Evolutionary conservation across 2,888 invertebrate species (phyloP).

Genomic region (Heliconius charithonia): DNA sequence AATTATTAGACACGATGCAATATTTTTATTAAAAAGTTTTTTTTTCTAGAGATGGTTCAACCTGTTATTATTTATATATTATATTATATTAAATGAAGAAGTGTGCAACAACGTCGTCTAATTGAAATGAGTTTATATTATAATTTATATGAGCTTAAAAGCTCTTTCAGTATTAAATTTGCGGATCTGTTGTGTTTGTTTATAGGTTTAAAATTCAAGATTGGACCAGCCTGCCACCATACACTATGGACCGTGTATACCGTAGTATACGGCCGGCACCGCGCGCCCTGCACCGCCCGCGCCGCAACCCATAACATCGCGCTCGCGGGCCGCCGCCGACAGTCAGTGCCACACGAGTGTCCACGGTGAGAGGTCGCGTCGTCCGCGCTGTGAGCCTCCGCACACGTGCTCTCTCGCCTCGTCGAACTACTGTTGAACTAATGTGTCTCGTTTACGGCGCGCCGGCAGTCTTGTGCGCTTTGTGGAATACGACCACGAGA

Average conservation of each 20-base stretch:
- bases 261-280: too few relatives aligned
- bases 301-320: conserved; percentile 6
- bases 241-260: too few relatives aligned
- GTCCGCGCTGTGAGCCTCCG: conserved; percentile 22
- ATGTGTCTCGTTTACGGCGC: conserved; percentile 48
- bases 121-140: neutral
- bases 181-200: neutral
- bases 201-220: neutral
- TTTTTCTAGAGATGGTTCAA: neutral
- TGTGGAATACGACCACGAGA: conserved; percentile 9
- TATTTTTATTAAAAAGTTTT: neutral
- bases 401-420: conserved; percentile 62
- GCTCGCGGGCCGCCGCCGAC: conserved; percentile 7
- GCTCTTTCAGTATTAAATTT: neutral
- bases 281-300: neutral
- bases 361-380: conserved; percentile 58
- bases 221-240: too few relatives aligned
- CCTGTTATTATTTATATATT: neutral
- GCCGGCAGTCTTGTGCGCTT: conserved; percentile 32
- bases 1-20: too few relatives aligned
- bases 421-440: conserved; percentile 49
- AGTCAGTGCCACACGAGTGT: conserved; percentile 52
- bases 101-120: neutral
- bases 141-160: neutral
- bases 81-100: neutral